Evolutionary conservation across 2,888 invertebrate genomes (phyloP), one percentile per base, ranked within the genome.

Genomic region (Phanerotoma sp.): DNA sequence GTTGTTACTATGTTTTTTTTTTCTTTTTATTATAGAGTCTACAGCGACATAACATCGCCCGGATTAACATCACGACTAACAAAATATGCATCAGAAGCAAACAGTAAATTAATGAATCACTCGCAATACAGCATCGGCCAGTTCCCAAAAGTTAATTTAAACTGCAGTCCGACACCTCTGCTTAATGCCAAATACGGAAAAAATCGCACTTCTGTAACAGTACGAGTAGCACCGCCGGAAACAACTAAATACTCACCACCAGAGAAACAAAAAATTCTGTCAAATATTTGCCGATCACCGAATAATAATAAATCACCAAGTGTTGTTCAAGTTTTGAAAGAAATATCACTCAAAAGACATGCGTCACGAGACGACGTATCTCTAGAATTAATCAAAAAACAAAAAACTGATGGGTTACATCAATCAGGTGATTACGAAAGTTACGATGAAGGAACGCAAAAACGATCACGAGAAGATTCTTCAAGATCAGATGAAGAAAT

Each of bases 141-240:
- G 32, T 77, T 76, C 66, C 77, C 77, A 21, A 71, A 68, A 61
- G 71, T 75, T 4, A 77, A 77, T 66, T 62, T 77, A 2, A 62
- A 70, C 41, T 68, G 71, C 2, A 70, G 63, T 57, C 71, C 74
- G 4, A 62, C 65, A 5, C 77, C 77, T 11, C 11, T 75, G 28
- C 62, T 76, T 21, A 74, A 66, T 50, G 49, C 68, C 0, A 73
- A 68, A 54, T 57, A 57, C 6, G 62, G 62, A 11, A 72, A 66
- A 56, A 42, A 63, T n/a, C 65, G 69, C 42, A 62, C 64, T 5
- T 71, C 74, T 1, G 74, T 73, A 1, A 75, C 72, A 1, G 75
- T 76, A 4, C 68, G 75, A 62, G 62, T 77, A 1, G 77, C 74
- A 5, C 72, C 73, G 5, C 74, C 74, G 5, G 68, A 71, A 38